Percentiles rank a stretch among this genome's conserved stretches.
These are phyloP conservation scores for Picus viridis DNA, from an alignment of 2,797 vertebrate species.

Conservation along the genomic window DNA sequence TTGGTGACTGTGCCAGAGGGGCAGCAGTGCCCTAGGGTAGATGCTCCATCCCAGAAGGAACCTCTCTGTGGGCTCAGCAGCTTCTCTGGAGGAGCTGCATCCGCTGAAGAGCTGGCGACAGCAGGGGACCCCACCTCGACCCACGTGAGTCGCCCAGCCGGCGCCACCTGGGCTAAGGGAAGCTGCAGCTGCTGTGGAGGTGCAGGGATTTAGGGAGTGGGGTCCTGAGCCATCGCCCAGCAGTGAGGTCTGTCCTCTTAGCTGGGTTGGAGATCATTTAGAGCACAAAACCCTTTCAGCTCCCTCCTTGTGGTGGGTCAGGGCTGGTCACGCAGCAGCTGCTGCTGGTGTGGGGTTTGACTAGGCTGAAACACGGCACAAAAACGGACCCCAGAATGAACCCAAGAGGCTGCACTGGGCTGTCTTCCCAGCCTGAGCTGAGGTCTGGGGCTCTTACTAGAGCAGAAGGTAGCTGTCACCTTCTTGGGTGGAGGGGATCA, in stretches of 20 bases:
- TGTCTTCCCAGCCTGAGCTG: background rate
- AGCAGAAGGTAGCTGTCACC: background rate
- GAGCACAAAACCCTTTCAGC: background rate
- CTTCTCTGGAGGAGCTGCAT: background rate
- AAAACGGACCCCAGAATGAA: background rate
- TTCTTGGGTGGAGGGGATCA: background rate
- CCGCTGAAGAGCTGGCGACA: background rate
- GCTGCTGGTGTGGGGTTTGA: background rate
- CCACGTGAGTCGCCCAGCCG: background rate
- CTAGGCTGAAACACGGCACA: rapidly evolving
- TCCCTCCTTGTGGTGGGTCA: background rate
- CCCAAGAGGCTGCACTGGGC: background rate
- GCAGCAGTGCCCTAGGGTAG: background rate
- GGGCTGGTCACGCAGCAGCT: background rate
- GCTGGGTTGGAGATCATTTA: rapidly evolving
- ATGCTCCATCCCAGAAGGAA: background rate
- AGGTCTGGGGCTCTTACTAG: background rate
- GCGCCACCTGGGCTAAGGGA: rapidly evolving
- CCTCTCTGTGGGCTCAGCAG: background rate
- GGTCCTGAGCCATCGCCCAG: background rate
- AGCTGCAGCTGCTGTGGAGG: background rate
- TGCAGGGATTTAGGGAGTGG: background rate
- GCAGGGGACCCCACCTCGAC: background rate
- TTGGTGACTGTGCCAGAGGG: conserved; percentile 2
- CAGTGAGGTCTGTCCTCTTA: rapidly evolving